Conservation (phyloP, 2,113 vertebrate species). For the Eublepharis macularius region DNA sequence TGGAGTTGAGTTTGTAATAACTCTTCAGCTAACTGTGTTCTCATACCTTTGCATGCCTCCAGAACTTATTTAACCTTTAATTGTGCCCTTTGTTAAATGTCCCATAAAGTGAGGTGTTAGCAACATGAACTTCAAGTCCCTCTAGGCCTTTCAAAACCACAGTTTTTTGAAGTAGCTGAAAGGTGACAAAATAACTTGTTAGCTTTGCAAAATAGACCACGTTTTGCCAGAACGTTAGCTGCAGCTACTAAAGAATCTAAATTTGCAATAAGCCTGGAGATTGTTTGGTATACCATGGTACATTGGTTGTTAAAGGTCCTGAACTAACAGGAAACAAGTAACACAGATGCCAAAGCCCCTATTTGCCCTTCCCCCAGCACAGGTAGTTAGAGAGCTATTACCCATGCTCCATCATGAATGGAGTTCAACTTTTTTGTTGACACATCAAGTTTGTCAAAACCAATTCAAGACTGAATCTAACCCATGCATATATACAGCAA, state of each 20-base stretch:
- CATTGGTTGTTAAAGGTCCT: too few relatives aligned
- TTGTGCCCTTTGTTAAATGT: not conserved
- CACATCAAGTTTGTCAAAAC: not conserved
- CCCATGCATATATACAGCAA: not conserved
- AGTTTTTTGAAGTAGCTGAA: not conserved
- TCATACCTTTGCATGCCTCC: not conserved
- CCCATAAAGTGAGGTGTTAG: slow-evolving; percentile 1
- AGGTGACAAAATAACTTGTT: not conserved
- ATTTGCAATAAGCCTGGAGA: too few relatives aligned
- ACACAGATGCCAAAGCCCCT: too few relatives aligned
- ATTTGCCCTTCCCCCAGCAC: too few relatives aligned
- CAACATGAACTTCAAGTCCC: not conserved
- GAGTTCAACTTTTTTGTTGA: too few relatives aligned
- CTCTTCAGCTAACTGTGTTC: not conserved
- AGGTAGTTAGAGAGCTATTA: too few relatives aligned
- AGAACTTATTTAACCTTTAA: slow-evolving; percentile 5
- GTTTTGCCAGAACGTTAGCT: not conserved
- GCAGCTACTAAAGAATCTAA: too few relatives aligned
- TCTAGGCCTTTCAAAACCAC: not conserved
- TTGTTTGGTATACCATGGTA: too few relatives aligned
- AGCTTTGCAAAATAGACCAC: not conserved
- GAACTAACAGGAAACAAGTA: too few relatives aligned
- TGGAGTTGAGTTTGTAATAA: not conserved
- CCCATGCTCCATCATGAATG: too few relatives aligned
- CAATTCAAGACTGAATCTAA: not conserved